Percentiles rank a stretch among this genome's conserved stretches.
Conservation (phyloP, 2,113 vertebrate species). For the Smithornis capensis region DNA sequence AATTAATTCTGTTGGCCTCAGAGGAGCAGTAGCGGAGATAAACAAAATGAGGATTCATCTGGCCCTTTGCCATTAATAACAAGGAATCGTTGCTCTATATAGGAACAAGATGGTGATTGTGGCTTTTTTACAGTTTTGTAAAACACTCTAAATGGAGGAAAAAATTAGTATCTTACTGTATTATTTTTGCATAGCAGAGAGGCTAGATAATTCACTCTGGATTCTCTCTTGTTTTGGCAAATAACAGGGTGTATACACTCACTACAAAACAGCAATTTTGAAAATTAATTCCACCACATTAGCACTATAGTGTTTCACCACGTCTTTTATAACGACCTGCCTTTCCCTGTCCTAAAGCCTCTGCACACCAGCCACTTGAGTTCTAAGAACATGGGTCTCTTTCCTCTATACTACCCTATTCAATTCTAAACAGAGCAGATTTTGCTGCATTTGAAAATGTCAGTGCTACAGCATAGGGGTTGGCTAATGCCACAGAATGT, state of each 20-base stretch:
- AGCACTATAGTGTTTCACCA: neutral
- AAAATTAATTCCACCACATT: slow-evolving; percentile 29
- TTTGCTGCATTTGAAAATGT: slow-evolving; percentile 32
- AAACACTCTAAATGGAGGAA: neutral
- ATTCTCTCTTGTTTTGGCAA: slow-evolving; percentile 28
- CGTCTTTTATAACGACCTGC: neutral
- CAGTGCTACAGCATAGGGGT: neutral
- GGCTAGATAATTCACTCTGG: neutral
- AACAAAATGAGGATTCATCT: neutral
- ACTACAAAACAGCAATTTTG: slow-evolving; percentile 27
- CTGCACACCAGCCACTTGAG: neutral
- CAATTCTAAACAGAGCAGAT: neutral
- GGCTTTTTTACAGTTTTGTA: slow-evolving; percentile 10
- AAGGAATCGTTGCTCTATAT: slow-evolving; percentile 10
- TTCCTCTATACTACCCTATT: neutral
- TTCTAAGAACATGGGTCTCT: neutral
- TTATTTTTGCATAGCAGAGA: slow-evolving; percentile 24
- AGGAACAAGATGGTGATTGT: slow-evolving; percentile 32
- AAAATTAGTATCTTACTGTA: slow-evolving; percentile 30
- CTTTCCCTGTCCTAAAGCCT: neutral
- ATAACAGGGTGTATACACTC: neutral
- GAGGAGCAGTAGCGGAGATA: neutral
- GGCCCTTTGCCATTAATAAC: slow-evolving; percentile 34
- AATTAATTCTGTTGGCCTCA: slow-evolving; percentile 3
- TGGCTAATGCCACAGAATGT: neutral